A percentile compares a stretch with the other conserved stretches of the same genome.
phyloP scores from a whole-genome alignment of 2,888 invertebrate genomes.

The Palloptera scutellata region DNA sequence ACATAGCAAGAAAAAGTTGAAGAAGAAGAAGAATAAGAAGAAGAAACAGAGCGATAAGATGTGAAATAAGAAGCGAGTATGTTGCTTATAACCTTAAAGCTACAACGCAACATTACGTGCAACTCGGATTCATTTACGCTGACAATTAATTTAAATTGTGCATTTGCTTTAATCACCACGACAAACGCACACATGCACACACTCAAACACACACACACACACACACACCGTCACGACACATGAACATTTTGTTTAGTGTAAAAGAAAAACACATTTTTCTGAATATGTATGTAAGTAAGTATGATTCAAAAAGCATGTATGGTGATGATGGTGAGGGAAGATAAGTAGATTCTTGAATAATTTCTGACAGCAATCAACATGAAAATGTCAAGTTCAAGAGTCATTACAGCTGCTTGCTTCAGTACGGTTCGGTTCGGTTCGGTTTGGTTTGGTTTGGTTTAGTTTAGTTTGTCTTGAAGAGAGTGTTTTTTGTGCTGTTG shows the following conservation, averaged over 20 bases:
- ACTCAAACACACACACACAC: slow-evolving; percentile 4
- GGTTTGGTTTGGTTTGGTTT: background rate
- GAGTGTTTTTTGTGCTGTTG: too few relatives aligned
- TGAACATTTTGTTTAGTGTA: slow-evolving; percentile 1
- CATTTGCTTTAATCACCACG: slow-evolving; percentile 24
- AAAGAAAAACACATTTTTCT: background rate
- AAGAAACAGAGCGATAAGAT: too few relatives aligned
- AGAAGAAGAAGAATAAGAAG: too few relatives aligned
- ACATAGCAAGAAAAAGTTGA: too few relatives aligned
- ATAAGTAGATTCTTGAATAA: background rate
- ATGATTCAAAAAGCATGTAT: background rate
- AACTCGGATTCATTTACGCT: slow-evolving; percentile 20
- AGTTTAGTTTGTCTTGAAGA: too few relatives aligned
- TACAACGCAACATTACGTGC: background rate
- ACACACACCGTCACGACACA: background rate
- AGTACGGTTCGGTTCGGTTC: too few relatives aligned
- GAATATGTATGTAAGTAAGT: too few relatives aligned
- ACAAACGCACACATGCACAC: slow-evolving; percentile 8
- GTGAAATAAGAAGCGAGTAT: too few relatives aligned
- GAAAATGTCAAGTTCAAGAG: slow-evolving; percentile 31
- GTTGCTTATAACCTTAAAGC: too few relatives aligned
- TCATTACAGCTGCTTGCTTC: slow-evolving; percentile 10
- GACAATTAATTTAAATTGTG: slow-evolving; percentile 40
- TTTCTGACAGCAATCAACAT: slow-evolving; percentile 23
- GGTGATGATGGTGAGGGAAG: background rate